Evolutionary conservation across 2,888 invertebrate species (phyloP).

Genomic region (Gastrophysa polygoni): DNA sequence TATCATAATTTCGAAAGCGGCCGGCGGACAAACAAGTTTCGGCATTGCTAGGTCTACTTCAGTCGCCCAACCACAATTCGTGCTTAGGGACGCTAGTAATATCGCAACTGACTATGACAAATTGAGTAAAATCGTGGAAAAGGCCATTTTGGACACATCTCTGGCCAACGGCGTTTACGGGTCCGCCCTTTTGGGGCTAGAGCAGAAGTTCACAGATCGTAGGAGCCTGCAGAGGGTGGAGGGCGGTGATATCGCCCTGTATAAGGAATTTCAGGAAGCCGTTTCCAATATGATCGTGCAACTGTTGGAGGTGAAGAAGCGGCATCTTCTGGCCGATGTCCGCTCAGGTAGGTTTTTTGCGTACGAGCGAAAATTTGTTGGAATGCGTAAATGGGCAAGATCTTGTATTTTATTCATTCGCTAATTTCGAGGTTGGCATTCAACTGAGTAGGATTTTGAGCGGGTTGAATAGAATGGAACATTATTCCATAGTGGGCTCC

Average conservation of each 20-base stretch:
- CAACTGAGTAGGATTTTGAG: no score
- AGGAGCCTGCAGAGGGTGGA: no score
- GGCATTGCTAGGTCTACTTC: no score
- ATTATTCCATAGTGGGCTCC: no score
- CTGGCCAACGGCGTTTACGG: conserved; percentile 64
- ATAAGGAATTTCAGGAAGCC: background rate
- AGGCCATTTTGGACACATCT: conserved; percentile 47
- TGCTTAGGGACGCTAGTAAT: no score
- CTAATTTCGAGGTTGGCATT: no score
- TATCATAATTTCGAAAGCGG: background rate
- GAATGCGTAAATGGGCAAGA: no score
- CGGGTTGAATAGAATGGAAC: no score
- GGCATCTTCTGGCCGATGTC: background rate
- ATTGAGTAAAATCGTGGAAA: background rate
- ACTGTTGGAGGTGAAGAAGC: background rate
- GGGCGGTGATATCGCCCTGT: background rate
- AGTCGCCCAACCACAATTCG: no score
- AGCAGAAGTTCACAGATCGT: conserved; percentile 40
- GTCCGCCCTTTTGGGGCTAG: conserved; percentile 60
- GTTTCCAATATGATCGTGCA: background rate
- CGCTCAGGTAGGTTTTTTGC: background rate
- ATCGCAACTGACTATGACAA: background rate
- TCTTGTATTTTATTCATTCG: no score
- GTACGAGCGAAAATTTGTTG: no score
- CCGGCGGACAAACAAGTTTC: background rate